Base-by-base conservation (phyloP, 2,113 vertebrate species). In the Chionodraco myersi region DNA sequence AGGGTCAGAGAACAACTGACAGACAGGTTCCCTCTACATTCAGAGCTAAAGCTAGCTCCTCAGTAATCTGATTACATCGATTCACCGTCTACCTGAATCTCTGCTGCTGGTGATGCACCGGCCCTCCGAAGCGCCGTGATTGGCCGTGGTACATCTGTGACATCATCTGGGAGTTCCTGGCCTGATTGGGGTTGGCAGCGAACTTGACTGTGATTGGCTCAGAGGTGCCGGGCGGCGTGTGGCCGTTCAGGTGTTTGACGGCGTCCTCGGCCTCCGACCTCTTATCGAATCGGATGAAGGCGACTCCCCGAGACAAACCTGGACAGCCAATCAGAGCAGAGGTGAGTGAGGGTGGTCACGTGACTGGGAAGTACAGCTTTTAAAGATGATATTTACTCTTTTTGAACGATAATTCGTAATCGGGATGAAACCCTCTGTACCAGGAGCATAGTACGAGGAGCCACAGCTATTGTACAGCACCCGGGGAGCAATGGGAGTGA, bases 171-270 rank as follows among this genome's bases (percentile, higher is more conserved):
- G 98, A 95, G 78, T 97, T 98, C 95, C 98, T 99, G 87, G 95
- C 96, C 95, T 99, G 97, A 93, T 99, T 99, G 54, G 98, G 98
- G 80, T 98, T 99, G 90, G 97, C 98, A 3, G 98, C 98, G 65
- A 99, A 99, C 84, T 99, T 99, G 84, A 99, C 98, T 23, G 97
- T 98, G 90, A 99, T 98, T 49, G 97, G 97, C 86, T 99, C 98
- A 0, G 96, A 89, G 69, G 96, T 96, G 66, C 97, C 97, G 6
- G 97, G 96, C 56, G 97, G 98, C 88, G 97, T 99, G 91, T 99
- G 97, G 74, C 98, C 98, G 73, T 99, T 99, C 92, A 98, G 95
- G 93, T 95, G 97, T 88, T 97, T 97, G 86, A 99, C 97, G 41
- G 97, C 97, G 21, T 99, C 97, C 93, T 99, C 98, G 5, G 97